Base-by-base conservation (phyloP, 35 echinoderm and acorn worm species). In the Diadema setosum region DNA sequence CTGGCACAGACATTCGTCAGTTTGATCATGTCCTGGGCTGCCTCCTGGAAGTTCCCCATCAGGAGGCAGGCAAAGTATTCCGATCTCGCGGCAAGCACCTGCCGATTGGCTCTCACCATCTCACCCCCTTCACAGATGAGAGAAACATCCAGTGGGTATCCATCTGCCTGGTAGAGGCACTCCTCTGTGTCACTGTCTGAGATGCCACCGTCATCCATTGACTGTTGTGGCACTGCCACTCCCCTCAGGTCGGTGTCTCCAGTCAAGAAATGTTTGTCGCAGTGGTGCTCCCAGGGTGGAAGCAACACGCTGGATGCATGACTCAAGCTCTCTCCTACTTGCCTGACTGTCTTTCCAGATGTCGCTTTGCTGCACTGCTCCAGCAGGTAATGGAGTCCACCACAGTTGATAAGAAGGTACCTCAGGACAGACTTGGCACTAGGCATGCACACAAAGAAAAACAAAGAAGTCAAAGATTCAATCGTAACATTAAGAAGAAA, bases 51-150 rank as follows among this genome's bases (percentile, higher is more conserved):
- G 14, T 44, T 26, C 44, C 73, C 73, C 24, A 41, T 42, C 73
- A 78, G 44, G 9, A 78, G 73, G 44, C 73, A 78, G 36, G 73
- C 33, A 44, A 78, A 78, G 73, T 78, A 78, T 23, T 78, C 73
- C 1, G 73, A 78, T 14, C 73, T 78, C 9, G 73, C 73, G 30
- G 73, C 29, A 14, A 78, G 40, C 9, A 78, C 25, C 40, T 78
- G 73, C 33, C 14, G 36, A 78, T 36, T 39, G 24, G 73, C 73
- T 36, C 36, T 78, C 40, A 78, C 0, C 1, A 18, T 44, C 44
- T 39, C 73, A 2, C 73, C 73, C 15, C 40, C 36, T 78, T 78
- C 37, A 18, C 73, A 44, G 14, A 44, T 21, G 20, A 78, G 73
- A 36, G 12, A n/a, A n/a, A 78, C n/a, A n/a, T 78, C 73, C n/a